Evolutionary conservation across 2,888 invertebrate species (phyloP), one percentile per base, ranked within the genome.

Genomic region (Sphinx pinastri): DNA sequence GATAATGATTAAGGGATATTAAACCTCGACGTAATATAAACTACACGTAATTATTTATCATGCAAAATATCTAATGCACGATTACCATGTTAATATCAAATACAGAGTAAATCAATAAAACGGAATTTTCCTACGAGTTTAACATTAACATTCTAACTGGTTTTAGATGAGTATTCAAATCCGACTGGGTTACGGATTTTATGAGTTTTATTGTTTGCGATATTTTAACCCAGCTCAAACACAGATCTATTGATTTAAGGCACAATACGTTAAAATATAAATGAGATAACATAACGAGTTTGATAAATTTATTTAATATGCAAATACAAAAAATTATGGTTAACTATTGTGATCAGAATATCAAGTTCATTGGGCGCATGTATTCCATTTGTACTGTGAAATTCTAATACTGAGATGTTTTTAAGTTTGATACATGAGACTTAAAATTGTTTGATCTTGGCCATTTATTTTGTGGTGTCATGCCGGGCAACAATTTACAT

Each of bases 331-430:
- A 7, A 38, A 0, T 5, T 7, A 16, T 16, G n/a, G 51, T 55
- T 55, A 55, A 11, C 54, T 54, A 54, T 54, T 54, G 16, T 54
- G 54, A 54, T 54, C 54, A 16, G 54, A 55, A 55, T 55, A 12
- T 19, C 16, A 55, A 25, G 55, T 55, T 19, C 11, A 54, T 55
- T 11, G 3, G 10, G 11, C 19, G 55, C 55, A 19, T 19, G 19
- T 55, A 12, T 55, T 11, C 4, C 10, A n/a, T 55, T 52, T n/a
- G 14, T 52, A 55, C 31, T 31, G 7, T 60, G 45, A 38, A 38
- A 60, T 60, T 0, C 10, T 57, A 57, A 19, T 38, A 38, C 38
- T 38, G 38, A 38, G 38, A 38, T 38, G 38, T 5, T 38, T 38
- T 38, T 7, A 38, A 38, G 2, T 2, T 25, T 25, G 25, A 25